Evolutionary conservation across 2,888 invertebrate species (phyloP).

Genomic region (Criorhina ranunculi): DNA sequence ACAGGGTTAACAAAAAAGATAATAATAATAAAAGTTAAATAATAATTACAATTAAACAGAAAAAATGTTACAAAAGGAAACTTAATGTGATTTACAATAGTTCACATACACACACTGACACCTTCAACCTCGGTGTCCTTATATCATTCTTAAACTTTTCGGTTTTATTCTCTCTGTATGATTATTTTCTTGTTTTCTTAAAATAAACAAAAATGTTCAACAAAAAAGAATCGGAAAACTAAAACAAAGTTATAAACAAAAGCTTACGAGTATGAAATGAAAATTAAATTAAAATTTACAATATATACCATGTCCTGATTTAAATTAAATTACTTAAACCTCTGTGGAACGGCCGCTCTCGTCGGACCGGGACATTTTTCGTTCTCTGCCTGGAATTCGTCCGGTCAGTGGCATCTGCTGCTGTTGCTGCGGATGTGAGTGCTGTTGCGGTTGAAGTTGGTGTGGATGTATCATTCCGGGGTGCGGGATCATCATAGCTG

Average conservation of each 20-base stretch:
- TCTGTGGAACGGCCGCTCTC: conserved; percentile 84
- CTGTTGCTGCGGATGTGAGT: conserved; percentile 84
- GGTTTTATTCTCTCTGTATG: conserved; percentile 72
- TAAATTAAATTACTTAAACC: conserved; percentile 79
- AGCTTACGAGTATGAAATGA: conserved; percentile 38
- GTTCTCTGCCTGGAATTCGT: conserved; percentile 85
- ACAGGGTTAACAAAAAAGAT: conserved; percentile 59
- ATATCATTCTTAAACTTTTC: conserved; percentile 47
- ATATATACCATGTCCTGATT: conserved; percentile 56
- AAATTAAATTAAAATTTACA: conserved; percentile 60
- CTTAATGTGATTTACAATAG: conserved; percentile 45
- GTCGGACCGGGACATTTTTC: conserved; percentile 86
- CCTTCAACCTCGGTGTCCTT: conserved; percentile 42
- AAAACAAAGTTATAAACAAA: conserved; percentile 60
- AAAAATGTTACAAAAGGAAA: conserved; percentile 71
- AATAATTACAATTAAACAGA: conserved; percentile 51
- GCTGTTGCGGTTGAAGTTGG: conserved; percentile 79
- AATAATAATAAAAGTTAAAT: conserved; percentile 55
- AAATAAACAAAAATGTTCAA: conserved; percentile 61
- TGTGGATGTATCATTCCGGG: conserved; percentile 76
- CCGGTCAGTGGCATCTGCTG: conserved; percentile 79
- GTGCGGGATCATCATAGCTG: conserved; percentile 70
- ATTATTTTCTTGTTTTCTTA: conserved; percentile 46
- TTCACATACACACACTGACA: conserved; percentile 53
- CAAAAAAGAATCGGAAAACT: conserved; percentile 42